A percentile compares a stretch with the other conserved stretches of the same genome.
Evolutionary conservation across 2,888 invertebrate species (phyloP).

Genomic region (Mythimna impura): DNA sequence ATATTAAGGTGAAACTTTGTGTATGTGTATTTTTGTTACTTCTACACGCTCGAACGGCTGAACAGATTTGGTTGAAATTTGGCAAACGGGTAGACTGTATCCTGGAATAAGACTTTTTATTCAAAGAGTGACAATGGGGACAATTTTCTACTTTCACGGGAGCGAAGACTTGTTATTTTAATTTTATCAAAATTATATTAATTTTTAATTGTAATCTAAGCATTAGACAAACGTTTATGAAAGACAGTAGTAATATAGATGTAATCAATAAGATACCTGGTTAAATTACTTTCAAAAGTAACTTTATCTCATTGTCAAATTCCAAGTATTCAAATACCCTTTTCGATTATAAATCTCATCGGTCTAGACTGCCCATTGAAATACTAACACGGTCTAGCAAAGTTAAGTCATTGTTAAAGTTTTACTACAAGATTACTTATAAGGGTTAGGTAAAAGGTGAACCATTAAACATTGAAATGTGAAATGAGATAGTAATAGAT

Average conservation of each 20-base stretch:
- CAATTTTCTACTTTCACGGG: no score
- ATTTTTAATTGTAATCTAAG: neutral
- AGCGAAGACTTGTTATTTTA: no score
- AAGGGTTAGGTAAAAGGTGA: neutral
- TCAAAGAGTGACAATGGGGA: no score
- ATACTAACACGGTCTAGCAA: slow-evolving; percentile 15
- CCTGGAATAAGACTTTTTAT: no score
- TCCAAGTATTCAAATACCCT: slow-evolving; percentile 13
- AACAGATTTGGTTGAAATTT: no score
- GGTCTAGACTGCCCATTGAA: slow-evolving; percentile 27
- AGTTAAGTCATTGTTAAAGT: slow-evolving; percentile 10
- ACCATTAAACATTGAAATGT: neutral
- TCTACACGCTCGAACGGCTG: no score
- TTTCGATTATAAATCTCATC: slow-evolving; percentile 14
- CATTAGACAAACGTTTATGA: neutral
- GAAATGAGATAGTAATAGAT: neutral
- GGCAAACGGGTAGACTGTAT: no score
- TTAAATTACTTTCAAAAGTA: neutral
- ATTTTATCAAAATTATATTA: no score
- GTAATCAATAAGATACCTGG: neutral
- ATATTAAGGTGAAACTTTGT: no score
- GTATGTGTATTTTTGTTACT: no score
- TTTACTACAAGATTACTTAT: slow-evolving; percentile 11
- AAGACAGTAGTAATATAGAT: neutral
- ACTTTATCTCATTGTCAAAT: slow-evolving; percentile 9